Evolutionary conservation across 2,113 vertebrate species (phyloP).

Genomic region (Psephotus haematonotus): DNA sequence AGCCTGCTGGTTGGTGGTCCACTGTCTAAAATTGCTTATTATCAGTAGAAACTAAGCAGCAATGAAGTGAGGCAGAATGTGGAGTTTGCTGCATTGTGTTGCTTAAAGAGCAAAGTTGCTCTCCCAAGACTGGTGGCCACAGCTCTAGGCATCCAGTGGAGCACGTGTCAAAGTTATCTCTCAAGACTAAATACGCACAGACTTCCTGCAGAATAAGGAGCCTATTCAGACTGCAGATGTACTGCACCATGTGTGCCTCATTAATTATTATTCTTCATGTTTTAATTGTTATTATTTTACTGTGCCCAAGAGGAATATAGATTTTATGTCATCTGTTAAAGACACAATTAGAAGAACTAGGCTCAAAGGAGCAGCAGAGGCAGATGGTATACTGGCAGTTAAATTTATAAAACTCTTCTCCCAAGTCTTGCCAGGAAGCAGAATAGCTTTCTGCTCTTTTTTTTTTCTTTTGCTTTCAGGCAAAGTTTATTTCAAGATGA

Average conservation of each 20-base stretch:
- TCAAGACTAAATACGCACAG: not conserved
- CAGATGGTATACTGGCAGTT: conserved; percentile 52
- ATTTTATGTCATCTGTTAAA: conserved; percentile 12
- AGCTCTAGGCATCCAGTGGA: not conserved
- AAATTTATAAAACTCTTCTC: conserved; percentile 21
- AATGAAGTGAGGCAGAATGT: not conserved
- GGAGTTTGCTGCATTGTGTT: not conserved
- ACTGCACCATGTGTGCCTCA: not conserved
- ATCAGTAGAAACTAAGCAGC: not conserved
- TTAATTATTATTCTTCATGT: conserved; percentile 56
- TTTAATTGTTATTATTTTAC: conserved; percentile 64
- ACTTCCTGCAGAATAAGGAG: not conserved
- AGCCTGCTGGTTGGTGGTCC: not conserved
- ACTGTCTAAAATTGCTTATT: not conserved
- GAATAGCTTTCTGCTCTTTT: not conserved
- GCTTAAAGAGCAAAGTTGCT: not conserved
- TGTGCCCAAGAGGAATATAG: conserved; percentile 19
- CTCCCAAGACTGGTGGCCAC: not conserved
- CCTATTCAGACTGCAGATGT: not conserved
- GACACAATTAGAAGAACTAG: conserved; percentile 4
- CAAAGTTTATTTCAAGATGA: not conserved
- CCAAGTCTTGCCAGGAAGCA: not conserved
- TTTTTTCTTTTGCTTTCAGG: not conserved
- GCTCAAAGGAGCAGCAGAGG: conserved; percentile 26
- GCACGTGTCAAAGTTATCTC: not conserved